phyloP scores from a whole-genome alignment of 1,140 invertebrate genomes.

The Acyrthosiphon pisum region DNA sequence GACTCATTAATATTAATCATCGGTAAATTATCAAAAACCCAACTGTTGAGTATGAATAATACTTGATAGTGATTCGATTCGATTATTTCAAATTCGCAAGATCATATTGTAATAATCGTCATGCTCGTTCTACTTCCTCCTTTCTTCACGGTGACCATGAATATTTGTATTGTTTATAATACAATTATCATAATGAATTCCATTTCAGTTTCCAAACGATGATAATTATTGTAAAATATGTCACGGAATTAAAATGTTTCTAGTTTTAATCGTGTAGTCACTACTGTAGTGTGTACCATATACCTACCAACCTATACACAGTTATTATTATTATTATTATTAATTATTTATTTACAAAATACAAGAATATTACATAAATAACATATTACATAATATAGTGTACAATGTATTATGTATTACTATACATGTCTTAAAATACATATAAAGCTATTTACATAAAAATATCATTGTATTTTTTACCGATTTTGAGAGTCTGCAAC shows the following conservation, averaged over 20 bases:
- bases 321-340: too few relatives aligned
- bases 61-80: not conserved
- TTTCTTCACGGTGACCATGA: not conserved
- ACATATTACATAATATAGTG: too few relatives aligned
- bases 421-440: too few relatives aligned
- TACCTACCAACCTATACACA: not conserved
- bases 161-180: constrained; percentile 2
- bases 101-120: not conserved
- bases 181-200: not conserved
- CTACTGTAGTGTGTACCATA: too few relatives aligned
- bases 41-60: not conserved
- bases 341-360: too few relatives aligned
- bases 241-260: not conserved
- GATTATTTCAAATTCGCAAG: not conserved
- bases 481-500: too few relatives aligned
- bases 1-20: not conserved
- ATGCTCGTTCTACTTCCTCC: not conserved
- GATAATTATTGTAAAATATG: not conserved
- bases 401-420: too few relatives aligned
- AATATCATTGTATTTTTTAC: too few relatives aligned
- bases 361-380: too few relatives aligned
- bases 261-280: not conserved
- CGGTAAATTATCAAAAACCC: not conserved
- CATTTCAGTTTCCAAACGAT: not conserved
- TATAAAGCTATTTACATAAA: not conserved